Conservation (phyloP, 2,113 vertebrate species). For the Saimiri boliviensis region DNA sequence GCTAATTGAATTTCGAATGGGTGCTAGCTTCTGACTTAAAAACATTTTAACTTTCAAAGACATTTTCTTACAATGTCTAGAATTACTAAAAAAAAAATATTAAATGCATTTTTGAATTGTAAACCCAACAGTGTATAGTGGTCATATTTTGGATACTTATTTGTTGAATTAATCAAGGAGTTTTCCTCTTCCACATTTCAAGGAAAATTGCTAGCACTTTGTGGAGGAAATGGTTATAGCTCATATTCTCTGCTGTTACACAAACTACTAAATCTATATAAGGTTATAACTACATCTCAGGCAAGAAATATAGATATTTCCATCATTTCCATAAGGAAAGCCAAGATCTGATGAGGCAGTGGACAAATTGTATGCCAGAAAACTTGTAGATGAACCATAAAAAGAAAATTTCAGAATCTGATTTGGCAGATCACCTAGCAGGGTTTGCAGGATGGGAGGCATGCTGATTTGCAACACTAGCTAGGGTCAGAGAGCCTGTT, state of each 20-base stretch:
- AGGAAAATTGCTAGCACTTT: neutral
- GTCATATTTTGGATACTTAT: neutral
- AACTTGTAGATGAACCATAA: neutral
- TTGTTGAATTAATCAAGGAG: neutral
- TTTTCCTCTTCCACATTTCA: neutral
- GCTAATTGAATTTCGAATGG: neutral
- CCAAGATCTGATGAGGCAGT: neutral
- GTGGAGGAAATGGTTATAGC: neutral
- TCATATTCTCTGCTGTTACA: neutral
- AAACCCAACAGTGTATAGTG: neutral
- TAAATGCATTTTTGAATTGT: neutral
- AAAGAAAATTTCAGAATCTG: neutral
- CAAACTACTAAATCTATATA: neutral
- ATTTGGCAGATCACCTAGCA: neutral
- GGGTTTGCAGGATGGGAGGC: neutral
- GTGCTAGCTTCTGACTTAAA: neutral
- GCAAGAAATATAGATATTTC: neutral
- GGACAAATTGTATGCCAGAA: neutral
- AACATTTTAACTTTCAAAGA: constrained; percentile 1
- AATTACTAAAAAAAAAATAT: neutral
- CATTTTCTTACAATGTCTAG: neutral
- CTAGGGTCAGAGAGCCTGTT: neutral
- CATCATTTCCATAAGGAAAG: constrained; percentile 14
- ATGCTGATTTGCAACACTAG: neutral
- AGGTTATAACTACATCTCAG: neutral